Base-by-base conservation (phyloP, 2,797 vertebrate genomes). In the Protonibea diacanthus region DNA sequence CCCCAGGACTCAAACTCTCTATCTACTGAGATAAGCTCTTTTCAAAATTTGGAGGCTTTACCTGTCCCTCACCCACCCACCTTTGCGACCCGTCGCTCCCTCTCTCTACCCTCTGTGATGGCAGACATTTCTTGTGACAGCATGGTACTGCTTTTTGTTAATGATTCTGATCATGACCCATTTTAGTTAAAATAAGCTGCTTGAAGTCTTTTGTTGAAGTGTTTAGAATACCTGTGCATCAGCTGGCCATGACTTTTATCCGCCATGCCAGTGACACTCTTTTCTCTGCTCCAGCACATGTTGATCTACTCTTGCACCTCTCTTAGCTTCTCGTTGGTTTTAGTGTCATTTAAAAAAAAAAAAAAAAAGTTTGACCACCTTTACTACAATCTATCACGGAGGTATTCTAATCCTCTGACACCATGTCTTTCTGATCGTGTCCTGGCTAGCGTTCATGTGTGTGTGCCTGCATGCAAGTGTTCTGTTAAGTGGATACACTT, bases 51-150 rank as follows among this genome's bases (percentile, higher is more conserved):
- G 1, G 77, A 74, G 38, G 48, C 64, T 7, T 82, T 89, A 53
- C 93, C 92, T 0, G 86, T 95, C 74, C 94, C 95, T 75, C 96
- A 97, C 76, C 94, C 95, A 0, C 96, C 96, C 0, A 88, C 94
- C 72, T 97, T 97, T 85, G 92, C 94, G 66, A 95, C 93, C 67
- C 92, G 74, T 1, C 93, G 92, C 56, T 96, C 96, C 48, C 92
- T 92, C 17, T 97, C 96, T 5, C 93, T 93, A 58, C 91, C 93
- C 1, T 93, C 92, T 40, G 40, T 91, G 80, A 83, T 87, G 25
- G 84, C 86, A 2, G 82, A 87, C 58, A 80, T 93, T 51, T 94
- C 94, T 70, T 69, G 73, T 74, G 89, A 87, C 86, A 93, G 93
- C 79, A 91, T 89, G 49, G 97, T 97, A 96, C 93, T 21, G 66